Evolutionary conservation across 2,888 invertebrate species (phyloP), one percentile per base, ranked within the genome.

Genomic region (Lomographa bimaculata): DNA sequence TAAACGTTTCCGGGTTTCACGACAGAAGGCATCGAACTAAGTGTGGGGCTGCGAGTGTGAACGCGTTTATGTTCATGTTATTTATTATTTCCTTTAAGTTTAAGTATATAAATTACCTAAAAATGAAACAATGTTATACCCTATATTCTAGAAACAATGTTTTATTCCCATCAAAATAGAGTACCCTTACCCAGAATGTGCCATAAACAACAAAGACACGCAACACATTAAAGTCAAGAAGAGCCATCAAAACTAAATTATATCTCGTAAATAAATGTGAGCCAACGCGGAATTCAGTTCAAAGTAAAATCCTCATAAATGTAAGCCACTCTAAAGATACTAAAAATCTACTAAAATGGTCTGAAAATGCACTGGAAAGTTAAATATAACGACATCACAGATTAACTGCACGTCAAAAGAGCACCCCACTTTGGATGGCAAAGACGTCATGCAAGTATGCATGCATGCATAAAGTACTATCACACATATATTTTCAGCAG

Each of bases 341-440:
- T 35, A 20, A 35, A 45, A 42, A 36, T 11, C 19, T 25, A 10
- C 7, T 12, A 18, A 34, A 23, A 21, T 21, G 17, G 1, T 17
- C 24, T 26, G 6, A 10, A 24, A 11, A 7, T 4, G 5, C 6
- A 5, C 21, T 37, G 23, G 33, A 43, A 46, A 37, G 25, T 25
- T 39, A 36, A 40, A 48, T 45, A 45, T 48, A 48, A 45, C 47
- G 37, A 48, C 18, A 38, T 36, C 39, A 18, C 14, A 33, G 48
- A 46, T 48, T 46, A 45, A 20, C 32, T 33, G 24, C 26, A 38
- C 18, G 38, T 51, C 45, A 44, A 45, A 49, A 40, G 38, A 34
- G 38, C 20, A 26, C 9, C 32, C 26, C 40, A 39, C 47, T 50
- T 36, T 38, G 35, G 27, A 28, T 40, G 18, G 26, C 29, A 16